phyloP scores from a whole-genome alignment of 2,797 vertebrate genomes.

The Acropternis orthonyx region DNA sequence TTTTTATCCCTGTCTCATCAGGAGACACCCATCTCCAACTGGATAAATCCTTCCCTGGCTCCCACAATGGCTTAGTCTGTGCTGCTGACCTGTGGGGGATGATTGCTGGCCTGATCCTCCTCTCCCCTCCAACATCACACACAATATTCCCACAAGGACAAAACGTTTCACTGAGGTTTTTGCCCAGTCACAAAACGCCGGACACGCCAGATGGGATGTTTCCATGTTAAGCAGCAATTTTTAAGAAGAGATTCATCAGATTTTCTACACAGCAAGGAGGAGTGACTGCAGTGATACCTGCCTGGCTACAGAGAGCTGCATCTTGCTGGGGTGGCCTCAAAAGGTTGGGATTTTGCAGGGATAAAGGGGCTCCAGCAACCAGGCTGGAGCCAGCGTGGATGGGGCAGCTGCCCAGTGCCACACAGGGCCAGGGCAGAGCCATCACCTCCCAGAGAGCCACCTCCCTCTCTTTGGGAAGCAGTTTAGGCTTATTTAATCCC shows the following conservation, averaged over 20 bases:
- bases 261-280: not conserved
- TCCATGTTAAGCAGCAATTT: not conserved
- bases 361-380: not conserved
- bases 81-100: not conserved
- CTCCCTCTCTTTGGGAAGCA: not conserved
- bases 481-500: not conserved
- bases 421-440: not conserved
- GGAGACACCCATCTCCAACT: not conserved
- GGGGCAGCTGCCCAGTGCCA: not conserved
- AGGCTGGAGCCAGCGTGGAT: not conserved
- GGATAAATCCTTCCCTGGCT: not conserved
- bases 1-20: not conserved
- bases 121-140: not conserved
- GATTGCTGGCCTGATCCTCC: not conserved
- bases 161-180: not conserved
- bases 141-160: not conserved
- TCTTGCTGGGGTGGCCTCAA: not conserved
- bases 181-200: accelerated
- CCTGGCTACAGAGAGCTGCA: not conserved
- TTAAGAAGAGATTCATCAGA: not conserved
- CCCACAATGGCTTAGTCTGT: not conserved
- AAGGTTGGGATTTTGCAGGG: not conserved
- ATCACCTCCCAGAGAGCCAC: no score
- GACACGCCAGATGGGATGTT: not conserved
- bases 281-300: accelerated